These are phyloP conservation scores for Lasioglossum marginatum DNA, from an alignment of 2,888 invertebrate genomes.

Conservation along the genomic window DNA sequence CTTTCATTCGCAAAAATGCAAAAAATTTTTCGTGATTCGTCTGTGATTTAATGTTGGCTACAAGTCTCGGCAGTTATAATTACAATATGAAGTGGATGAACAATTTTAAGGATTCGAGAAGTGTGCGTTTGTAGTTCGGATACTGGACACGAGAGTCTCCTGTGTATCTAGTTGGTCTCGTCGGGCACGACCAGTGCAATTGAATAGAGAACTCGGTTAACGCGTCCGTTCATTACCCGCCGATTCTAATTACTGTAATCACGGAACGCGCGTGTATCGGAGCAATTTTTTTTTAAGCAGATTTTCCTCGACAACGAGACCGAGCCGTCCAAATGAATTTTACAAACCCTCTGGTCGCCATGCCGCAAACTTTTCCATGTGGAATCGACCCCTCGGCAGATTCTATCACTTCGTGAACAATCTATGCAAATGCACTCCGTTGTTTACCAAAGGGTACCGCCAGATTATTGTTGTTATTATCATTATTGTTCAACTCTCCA, in stretches of 20 bases:
- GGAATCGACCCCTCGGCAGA: neutral
- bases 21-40: neutral
- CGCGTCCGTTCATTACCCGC: conserved; percentile 15
- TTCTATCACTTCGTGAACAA: conserved; percentile 1
- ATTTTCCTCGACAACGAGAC: neutral
- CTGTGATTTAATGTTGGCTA: neutral
- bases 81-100: neutral
- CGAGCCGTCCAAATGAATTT: conserved; percentile 1
- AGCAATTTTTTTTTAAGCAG: neutral
- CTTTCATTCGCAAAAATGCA: neutral
- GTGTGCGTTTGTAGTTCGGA: neutral
- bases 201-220: conserved; percentile 7
- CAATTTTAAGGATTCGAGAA: neutral
- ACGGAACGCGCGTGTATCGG: neutral
- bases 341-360: neutral
- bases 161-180: neutral
- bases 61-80: no score
- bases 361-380: neutral
- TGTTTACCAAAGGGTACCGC: neutral
- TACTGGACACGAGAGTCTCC: neutral
- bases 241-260: conserved; percentile 17
- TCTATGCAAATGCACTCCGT: neutral
- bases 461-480: neutral
- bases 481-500: neutral
- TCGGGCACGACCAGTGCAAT: neutral